These are phyloP conservation scores for Tyria jacobaeae DNA, from an alignment of 2,888 invertebrate genomes.

Conservation along the genomic window DNA sequence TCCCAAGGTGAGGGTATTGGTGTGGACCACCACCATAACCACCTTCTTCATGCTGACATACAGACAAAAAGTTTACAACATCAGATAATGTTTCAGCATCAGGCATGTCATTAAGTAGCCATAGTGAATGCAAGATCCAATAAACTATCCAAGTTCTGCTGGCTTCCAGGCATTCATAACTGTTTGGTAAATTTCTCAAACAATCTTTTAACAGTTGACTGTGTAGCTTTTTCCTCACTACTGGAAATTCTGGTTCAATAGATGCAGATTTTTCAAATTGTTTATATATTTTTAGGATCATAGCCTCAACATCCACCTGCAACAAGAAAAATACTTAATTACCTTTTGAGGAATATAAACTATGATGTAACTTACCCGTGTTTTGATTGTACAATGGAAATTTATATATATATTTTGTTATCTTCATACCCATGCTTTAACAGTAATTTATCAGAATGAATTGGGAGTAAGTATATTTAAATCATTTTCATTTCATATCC, in stretches of 20 bases:
- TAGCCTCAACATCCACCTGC: constrained; percentile 76
- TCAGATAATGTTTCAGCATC: constrained; percentile 73
- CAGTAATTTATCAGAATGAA: too few species aligned
- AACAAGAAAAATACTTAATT: constrained; percentile 8
- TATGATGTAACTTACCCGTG: too few species aligned
- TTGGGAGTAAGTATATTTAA: too few species aligned
- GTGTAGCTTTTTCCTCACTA: constrained; percentile 89
- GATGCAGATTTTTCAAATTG: constrained; percentile 77
- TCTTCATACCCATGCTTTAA: too few species aligned
- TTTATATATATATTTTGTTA: too few species aligned
- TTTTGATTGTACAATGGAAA: too few species aligned
- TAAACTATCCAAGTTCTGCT: constrained; percentile 99
- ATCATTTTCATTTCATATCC: too few species aligned
- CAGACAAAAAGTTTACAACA: constrained; percentile 72
- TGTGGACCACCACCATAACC: constrained; percentile 98
- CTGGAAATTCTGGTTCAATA: constrained; percentile 84
- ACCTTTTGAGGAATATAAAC: neutral
- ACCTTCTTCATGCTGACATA: constrained; percentile 92
- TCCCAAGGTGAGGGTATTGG: constrained; percentile 97
- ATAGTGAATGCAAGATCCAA: constrained; percentile 97
- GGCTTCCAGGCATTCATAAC: constrained; percentile 95
- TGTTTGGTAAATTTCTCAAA: constrained; percentile 88
- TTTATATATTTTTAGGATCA: constrained; percentile 71
- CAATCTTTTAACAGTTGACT: constrained; percentile 89
- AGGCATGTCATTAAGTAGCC: constrained; percentile 87